Evolutionary conservation across 2,888 invertebrate genomes (phyloP), one percentile per base, ranked within the genome.

Genomic region (Macrophya alboannulata): DNA sequence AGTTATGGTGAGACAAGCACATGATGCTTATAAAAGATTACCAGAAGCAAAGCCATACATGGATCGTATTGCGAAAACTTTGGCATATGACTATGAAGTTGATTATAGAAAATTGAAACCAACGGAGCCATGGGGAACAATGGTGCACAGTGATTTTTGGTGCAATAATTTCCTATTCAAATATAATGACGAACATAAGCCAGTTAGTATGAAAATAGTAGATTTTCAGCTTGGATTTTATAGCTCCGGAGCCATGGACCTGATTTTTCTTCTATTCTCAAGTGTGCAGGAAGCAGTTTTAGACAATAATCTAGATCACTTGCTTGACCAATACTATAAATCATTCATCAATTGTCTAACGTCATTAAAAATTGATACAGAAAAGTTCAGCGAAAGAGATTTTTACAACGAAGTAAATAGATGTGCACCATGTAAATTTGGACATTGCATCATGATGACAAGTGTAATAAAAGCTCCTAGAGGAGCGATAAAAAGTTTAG

Each of bases 111-210:
- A 43, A 31, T 31, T 48, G 6, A 40, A 25, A 62, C 74, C 87
- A 8, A 68, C 88, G 43, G 92, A 93, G 79, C 91, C 90, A 0
- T 94, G 93, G 93, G 88, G 88, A 9, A 92, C 94, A 1, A 81
- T 93, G 17, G 87, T 92, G 0, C 94, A 94, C 86, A 90, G 90
- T 62, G 94, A 94, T 85, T 93, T 93, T 85, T 94, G 94, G 94
- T 92, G 93, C 9, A 94, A 94, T 88, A 94, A 94, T 81, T 93
- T 94, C 91, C 90, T 94, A 91, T 94, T 93, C 84, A 89, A 89
- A 12, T 89, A 91, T 68, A 89, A 91, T 72, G 88, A 90, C 10
- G 84, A 86, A 1, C 89, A 90, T 87, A 83, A 86, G 0, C 87
- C 90, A 12, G 21, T 87, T 4, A 90, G 90, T 25, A 90, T 93